A percentile compares a stretch with the other conserved stretches of the same genome.
Evolutionary conservation across 2,888 invertebrate species (phyloP).

Genomic region (Meiosimyza platycephala): DNA sequence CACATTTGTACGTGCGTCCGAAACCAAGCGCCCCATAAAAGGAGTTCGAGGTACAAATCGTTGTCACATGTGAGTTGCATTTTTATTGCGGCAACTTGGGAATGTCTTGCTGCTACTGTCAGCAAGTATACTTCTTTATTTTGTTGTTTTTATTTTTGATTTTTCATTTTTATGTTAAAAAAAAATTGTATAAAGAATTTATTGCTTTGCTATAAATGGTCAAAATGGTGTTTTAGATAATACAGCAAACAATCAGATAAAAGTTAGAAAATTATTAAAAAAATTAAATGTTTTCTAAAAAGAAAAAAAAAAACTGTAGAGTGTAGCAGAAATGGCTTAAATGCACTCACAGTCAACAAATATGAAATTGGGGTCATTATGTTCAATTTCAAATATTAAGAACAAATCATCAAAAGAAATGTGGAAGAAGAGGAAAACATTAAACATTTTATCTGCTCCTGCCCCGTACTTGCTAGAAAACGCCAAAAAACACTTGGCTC

Average conservation of each 20-base stretch:
- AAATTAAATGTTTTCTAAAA: too few species aligned
- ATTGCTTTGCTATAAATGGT: constrained; percentile 42
- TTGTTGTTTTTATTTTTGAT: constrained; percentile 18
- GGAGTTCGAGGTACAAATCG: constrained; percentile 66
- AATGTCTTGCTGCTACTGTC: constrained; percentile 50
- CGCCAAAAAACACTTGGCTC: too few species aligned
- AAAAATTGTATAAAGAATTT: constrained; percentile 36
- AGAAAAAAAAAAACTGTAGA: too few species aligned
- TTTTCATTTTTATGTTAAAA: too few species aligned
- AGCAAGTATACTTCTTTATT: constrained; percentile 16
- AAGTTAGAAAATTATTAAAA: not conserved
- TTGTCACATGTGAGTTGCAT: constrained; percentile 67
- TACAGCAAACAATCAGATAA: not conserved
- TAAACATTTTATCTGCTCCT: too few species aligned
- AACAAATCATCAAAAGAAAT: too few species aligned
- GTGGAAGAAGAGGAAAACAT: too few species aligned
- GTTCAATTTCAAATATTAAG: too few species aligned
- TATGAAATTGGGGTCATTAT: too few species aligned
- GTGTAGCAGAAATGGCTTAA: too few species aligned
- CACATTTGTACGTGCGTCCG: constrained; percentile 33
- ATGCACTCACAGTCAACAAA: too few species aligned
- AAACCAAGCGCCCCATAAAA: constrained; percentile 55
- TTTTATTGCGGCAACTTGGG: constrained; percentile 64
- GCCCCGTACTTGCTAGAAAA: too few species aligned
- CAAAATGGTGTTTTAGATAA: constrained; percentile 42